Conservation (phyloP, 2,888 invertebrate species). For the Drosophila nr. medialis region DNA sequence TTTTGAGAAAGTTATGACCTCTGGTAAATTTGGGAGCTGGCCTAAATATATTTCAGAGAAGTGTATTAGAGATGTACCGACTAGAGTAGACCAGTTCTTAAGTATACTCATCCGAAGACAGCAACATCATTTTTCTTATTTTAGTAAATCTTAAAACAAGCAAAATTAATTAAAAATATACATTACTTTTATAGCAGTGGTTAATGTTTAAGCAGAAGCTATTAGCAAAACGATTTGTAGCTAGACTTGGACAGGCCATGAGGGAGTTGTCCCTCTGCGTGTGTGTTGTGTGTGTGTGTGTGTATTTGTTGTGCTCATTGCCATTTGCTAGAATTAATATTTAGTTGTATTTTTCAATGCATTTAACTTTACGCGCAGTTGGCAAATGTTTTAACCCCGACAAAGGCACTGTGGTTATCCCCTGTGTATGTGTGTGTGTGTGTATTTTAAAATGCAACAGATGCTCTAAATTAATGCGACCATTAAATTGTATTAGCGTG, state of each 20-base stretch:
- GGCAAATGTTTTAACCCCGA: slow-evolving; percentile 56
- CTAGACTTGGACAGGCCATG: slow-evolving; percentile 36
- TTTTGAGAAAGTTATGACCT: too few species aligned
- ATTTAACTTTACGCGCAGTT: slow-evolving; percentile 72
- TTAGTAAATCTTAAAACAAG: background rate
- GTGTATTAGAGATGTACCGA: background rate
- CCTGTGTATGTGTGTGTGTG: slow-evolving; percentile 34
- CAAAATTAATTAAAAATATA: background rate
- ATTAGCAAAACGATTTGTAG: slow-evolving; percentile 47
- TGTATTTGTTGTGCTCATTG: slow-evolving; percentile 21
- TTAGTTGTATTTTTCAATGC: slow-evolving; percentile 65
- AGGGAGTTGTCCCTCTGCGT: slow-evolving; percentile 20
- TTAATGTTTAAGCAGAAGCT: slow-evolving; percentile 31
- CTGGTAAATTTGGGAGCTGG: too few species aligned
- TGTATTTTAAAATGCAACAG: slow-evolving; percentile 78
- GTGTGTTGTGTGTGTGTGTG: background rate
- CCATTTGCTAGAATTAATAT: slow-evolving; percentile 69
- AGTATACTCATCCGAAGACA: background rate
- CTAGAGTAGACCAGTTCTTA: background rate
- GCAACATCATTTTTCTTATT: background rate
- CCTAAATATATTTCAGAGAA: too few species aligned
- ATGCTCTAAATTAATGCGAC: slow-evolving; percentile 80
- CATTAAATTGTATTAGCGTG: slow-evolving; percentile 79
- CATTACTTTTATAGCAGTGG: background rate
- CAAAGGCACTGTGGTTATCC: slow-evolving; percentile 53